Evolutionary conservation across 1,140 invertebrate genomes (phyloP).

Genomic region (Aethina tumida): DNA sequence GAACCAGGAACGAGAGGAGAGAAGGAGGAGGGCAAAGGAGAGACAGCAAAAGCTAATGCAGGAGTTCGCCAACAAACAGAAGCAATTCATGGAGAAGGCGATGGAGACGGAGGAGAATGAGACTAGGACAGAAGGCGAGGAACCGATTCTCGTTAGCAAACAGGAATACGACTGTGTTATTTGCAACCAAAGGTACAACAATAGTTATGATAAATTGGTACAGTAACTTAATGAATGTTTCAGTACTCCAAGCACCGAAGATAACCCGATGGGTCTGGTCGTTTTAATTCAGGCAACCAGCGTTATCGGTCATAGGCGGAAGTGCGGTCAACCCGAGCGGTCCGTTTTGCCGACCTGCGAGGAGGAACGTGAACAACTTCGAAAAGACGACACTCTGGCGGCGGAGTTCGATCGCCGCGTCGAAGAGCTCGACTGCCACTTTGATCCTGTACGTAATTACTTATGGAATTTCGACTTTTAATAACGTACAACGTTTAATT

Average conservation of each 20-base stretch:
- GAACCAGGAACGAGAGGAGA: constrained; percentile 66
- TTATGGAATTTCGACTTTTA: constrained; percentile 1
- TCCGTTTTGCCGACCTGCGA: constrained; percentile 55
- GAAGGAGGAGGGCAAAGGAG: constrained; percentile 73
- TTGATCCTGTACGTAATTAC: constrained; percentile 51
- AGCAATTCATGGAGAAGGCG: constrained; percentile 81
- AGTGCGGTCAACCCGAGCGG: constrained; percentile 42
- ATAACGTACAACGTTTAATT: constrained; percentile 12
- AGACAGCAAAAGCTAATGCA: constrained; percentile 86
- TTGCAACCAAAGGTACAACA: constrained; percentile 51
- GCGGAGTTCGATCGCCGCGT: constrained; percentile 57
- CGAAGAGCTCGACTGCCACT: constrained; percentile 60
- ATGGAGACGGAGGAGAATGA: constrained; percentile 46
- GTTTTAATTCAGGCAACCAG: constrained; percentile 80
- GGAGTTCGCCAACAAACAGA: constrained; percentile 84
- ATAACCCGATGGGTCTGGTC: constrained; percentile 83
- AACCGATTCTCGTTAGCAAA: constrained; percentile 46
- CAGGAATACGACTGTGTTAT: constrained; percentile 93
- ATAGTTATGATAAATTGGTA: constrained; percentile 1
- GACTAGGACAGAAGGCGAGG: constrained; percentile 36
- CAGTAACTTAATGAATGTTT: constrained; percentile 1
- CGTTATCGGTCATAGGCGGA: constrained; percentile 65
- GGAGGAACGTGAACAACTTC: constrained; percentile 44
- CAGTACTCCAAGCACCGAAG: constrained; percentile 66
- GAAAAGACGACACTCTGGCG: constrained; percentile 48